Conservation (phyloP, 2,888 invertebrate species). For the Tineola bisselliella region DNA sequence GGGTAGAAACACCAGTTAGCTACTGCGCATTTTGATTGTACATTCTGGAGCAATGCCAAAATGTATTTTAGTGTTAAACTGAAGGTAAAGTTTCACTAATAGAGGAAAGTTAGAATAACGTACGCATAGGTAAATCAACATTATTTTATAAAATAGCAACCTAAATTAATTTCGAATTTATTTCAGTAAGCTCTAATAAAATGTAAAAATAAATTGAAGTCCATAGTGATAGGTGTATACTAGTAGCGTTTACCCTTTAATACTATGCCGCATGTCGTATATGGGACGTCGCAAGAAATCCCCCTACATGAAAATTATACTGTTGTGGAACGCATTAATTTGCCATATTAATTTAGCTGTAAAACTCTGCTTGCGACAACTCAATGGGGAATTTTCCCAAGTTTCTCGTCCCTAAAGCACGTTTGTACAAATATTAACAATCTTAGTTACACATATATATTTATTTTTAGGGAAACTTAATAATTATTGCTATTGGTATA, state of each 20-base stretch:
- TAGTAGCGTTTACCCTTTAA: neutral
- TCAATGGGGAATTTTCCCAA: conserved; percentile 52
- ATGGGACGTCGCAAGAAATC: conserved; percentile 50
- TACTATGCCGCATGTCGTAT: conserved; percentile 19
- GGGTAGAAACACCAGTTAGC: neutral
- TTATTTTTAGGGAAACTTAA: no score
- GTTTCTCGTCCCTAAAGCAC: conserved; percentile 58
- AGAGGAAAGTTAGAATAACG: no score
- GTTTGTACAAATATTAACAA: conserved; percentile 31
- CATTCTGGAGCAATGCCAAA: no score
- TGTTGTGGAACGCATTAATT: conserved; percentile 64
- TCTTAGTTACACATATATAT: neutral
- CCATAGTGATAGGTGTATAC: no score
- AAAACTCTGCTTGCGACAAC: conserved; percentile 67
- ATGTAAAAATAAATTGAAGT: no score
- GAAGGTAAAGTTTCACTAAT: no score
- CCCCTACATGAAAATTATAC: conserved; percentile 61
- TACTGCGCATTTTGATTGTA: neutral
- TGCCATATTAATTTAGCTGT: conserved; percentile 70
- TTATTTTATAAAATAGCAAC: no score
- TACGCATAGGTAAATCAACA: no score
- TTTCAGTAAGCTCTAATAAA: no score
- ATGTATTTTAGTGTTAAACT: no score
- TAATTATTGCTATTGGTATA: neutral
- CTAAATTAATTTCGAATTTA: no score